Conservation (phyloP, 2,113 vertebrate species). For the Oncorhynchus clarkii region DNA sequence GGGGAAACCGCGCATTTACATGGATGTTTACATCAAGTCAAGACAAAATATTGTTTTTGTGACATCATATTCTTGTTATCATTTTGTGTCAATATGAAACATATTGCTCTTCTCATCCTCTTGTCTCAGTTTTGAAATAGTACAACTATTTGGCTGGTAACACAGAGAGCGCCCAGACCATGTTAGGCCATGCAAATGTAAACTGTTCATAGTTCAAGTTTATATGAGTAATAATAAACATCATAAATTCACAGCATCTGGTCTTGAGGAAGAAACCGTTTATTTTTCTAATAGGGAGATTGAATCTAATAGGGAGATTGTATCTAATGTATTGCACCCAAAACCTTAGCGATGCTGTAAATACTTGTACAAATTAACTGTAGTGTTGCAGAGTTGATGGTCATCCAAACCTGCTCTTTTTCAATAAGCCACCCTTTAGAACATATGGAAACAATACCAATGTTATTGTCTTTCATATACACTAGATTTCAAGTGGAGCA, state of each 20-base stretch:
- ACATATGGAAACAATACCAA: neutral
- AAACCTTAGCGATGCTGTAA: conserved; percentile 28
- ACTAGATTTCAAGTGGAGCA: neutral
- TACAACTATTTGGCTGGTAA: neutral
- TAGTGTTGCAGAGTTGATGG: conserved; percentile 28
- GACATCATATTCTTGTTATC: neutral
- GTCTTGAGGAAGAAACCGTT: conserved; percentile 53
- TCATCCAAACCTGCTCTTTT: neutral
- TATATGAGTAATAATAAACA: conserved; percentile 63
- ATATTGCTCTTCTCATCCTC: neutral
- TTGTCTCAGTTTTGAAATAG: neutral
- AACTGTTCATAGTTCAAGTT: conserved; percentile 62
- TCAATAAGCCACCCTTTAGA: neutral
- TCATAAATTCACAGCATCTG: conserved; percentile 67
- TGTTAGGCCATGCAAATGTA: conserved; percentile 48
- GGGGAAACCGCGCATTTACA: too few relatives aligned
- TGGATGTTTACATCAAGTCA: too few relatives aligned
- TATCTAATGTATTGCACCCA: conserved; percentile 31
- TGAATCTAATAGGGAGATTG: conserved; percentile 39
- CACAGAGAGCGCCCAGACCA: neutral
- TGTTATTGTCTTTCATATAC: neutral
- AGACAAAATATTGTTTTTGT: too few relatives aligned
- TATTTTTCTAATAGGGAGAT: conserved; percentile 61
- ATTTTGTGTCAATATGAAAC: neutral
- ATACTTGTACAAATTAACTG: neutral